Evolutionary conservation across 2,888 invertebrate species (phyloP), one percentile per base, ranked within the genome.

Genomic region (Cremastinae sp.): DNA sequence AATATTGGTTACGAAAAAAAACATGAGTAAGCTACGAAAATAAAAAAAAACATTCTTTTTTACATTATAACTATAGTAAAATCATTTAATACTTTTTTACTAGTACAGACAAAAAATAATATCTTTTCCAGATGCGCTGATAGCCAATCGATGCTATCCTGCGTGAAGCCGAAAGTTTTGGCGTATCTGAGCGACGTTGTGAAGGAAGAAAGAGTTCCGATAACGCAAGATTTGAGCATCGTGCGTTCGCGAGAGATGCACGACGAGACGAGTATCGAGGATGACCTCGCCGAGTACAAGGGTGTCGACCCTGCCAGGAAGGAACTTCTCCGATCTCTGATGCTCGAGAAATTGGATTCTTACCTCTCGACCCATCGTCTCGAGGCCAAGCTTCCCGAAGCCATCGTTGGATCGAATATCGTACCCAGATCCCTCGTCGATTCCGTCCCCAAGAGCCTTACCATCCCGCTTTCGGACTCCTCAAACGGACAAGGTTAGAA

Each of bases 291-390:
- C 12, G 82, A 84, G 16, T 87, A 87, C 70, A 85, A 83, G 45
- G 70, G 83, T 1, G 79, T 83, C 2, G 87, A 89, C 55, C 86
- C 86, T 0, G 76, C 82, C 2, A 90, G 91, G 56, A 85, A 84
- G 39, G 89, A 90, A 53, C 83, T 89, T 10, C 73, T 88, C n/a
- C 83, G 88, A 9, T 86, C 87, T 8, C 90, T 92, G 78, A 91
- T 95, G 84, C 92, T 96, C 79, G 94, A 96, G 82, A 92, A 92
- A 86, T 92, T 96, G 78, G 96, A 96, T 83, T 90, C 92, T 66
- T 96, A 95, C 87, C 90, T 96, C 68, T 93, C 94, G 83, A 94
- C 93, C 20, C 96, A 96, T 89, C 92, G 94, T n/a, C 89, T 96
- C 45, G 93, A 93, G 85, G 93, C 95, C 83, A 94, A 93, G 89